These are phyloP conservation scores for Labroides dimidiatus DNA, from an alignment of 2,797 vertebrate species.

Conservation along the genomic window DNA sequence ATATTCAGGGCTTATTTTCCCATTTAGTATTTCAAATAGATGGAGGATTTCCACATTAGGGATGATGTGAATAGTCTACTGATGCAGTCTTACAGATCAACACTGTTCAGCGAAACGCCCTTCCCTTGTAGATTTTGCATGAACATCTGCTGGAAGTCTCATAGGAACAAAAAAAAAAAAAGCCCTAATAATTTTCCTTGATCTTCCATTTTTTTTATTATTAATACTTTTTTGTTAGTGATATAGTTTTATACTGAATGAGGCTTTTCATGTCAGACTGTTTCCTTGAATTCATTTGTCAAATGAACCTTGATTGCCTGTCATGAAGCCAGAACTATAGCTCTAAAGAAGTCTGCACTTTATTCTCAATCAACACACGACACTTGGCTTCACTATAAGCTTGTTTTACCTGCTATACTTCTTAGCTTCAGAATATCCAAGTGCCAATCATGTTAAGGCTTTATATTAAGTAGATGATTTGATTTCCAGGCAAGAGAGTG, in stretches of 20 bases:
- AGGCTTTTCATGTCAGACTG: slow-evolving; percentile 44
- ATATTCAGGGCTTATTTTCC: not conserved
- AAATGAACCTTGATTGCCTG: slow-evolving; percentile 61
- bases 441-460: slow-evolving; percentile 69
- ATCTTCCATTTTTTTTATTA: slow-evolving; percentile 43
- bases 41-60: not conserved
- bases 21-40: not conserved
- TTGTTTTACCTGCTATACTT: slow-evolving; percentile 56
- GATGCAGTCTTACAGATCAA: not conserved
- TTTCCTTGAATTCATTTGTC: slow-evolving; percentile 63
- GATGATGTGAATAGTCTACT: not conserved
- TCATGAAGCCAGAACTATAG: slow-evolving; percentile 53
- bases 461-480: slow-evolving; percentile 72
- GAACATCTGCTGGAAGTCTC: slow-evolving; percentile 30
- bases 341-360: slow-evolving; percentile 43
- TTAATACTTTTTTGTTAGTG: slow-evolving; percentile 55
- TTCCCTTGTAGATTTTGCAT: not conserved
- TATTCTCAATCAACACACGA: slow-evolving; percentile 51
- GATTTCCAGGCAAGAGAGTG: slow-evolving; percentile 61
- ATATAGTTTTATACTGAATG: slow-evolving; percentile 48
- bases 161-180: slow-evolving; percentile 20
- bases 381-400: slow-evolving; percentile 55
- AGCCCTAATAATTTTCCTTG: slow-evolving; percentile 31
- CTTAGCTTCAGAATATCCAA: slow-evolving; percentile 51
- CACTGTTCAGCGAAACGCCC: slow-evolving; percentile 3